Conservation (phyloP, 2,797 vertebrate species). For the Leptodactylus fallax region DNA sequence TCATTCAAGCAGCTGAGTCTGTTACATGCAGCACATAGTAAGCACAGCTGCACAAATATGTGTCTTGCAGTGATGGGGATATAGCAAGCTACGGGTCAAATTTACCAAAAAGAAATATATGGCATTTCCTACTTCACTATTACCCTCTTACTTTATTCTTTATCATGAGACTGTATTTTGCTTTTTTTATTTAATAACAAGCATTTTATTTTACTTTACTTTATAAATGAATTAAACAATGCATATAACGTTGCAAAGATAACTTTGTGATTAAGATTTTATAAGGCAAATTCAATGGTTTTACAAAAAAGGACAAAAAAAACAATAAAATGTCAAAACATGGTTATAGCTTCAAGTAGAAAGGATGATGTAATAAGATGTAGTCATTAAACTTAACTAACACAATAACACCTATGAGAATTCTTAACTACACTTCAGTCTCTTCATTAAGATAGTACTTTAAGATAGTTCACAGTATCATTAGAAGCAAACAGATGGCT, state of each 20-base stretch:
- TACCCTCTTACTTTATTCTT: neutral
- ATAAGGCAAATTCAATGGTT: constrained; percentile 25
- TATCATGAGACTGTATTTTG: too few relatives aligned
- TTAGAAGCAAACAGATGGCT: constrained; percentile 60
- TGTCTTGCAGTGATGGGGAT: too few relatives aligned
- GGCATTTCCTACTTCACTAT: neutral
- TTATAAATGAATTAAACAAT: neutral
- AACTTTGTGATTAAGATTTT: neutral
- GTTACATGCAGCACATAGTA: neutral
- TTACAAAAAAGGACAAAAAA: constrained; percentile 8
- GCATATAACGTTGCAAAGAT: neutral
- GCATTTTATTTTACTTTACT: neutral
- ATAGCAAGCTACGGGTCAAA: neutral
- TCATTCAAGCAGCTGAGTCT: neutral
- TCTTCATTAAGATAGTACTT: constrained; percentile 64
- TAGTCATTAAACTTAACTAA: constrained; percentile 63
- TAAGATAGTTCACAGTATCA: constrained; percentile 61
- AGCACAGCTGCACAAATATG: too few relatives aligned
- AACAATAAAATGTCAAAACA: constrained; percentile 43
- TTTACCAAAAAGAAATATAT: neutral
- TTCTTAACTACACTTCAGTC: constrained; percentile 63
- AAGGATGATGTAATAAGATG: constrained; percentile 55
- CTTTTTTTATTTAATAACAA: neutral
- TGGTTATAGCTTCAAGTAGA: constrained; percentile 18
- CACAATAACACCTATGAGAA: constrained; percentile 63